A percentile compares a stretch with the other conserved stretches of the same genome.
Evolutionary conservation across 2,113 vertebrate species (phyloP).

Genomic region (Epinephelus fuscoguttatus): DNA sequence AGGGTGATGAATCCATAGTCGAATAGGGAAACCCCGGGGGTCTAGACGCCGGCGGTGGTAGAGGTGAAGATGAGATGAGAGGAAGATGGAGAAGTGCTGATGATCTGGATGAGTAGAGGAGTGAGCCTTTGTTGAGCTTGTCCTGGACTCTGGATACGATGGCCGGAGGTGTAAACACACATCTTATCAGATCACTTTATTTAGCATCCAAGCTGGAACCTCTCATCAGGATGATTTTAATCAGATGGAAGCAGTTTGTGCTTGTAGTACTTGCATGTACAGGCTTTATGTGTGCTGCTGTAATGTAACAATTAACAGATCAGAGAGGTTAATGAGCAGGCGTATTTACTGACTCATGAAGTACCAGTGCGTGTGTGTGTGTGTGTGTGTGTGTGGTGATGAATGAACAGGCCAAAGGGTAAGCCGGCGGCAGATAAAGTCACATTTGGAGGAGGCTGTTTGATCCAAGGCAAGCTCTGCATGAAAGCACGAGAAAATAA

Average conservation of each 20-base stretch:
- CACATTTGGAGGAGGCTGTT: constrained; percentile 29
- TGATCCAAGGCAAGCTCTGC: constrained; percentile 45
- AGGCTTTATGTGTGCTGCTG: neutral
- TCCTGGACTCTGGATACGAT: too few relatives aligned
- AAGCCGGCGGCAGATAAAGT: constrained; percentile 24
- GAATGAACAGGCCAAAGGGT: constrained; percentile 23
- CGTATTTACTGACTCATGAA: constrained; percentile 16
- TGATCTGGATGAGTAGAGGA: too few relatives aligned
- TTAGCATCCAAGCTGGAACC: too few relatives aligned
- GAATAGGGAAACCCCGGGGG: too few relatives aligned
- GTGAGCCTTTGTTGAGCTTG: too few relatives aligned
- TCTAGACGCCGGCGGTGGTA: too few relatives aligned
- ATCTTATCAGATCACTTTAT: too few relatives aligned
- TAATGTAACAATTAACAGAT: neutral
- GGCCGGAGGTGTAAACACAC: too few relatives aligned
- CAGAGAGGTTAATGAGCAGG: constrained; percentile 1
- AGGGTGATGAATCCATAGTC: too few relatives aligned
- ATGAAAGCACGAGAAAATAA: constrained; percentile 33
- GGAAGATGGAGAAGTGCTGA: too few relatives aligned
- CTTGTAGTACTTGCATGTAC: neutral
- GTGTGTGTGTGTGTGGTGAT: neutral
- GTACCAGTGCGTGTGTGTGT: neutral
- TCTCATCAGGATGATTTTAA: too few relatives aligned
- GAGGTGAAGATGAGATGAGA: too few relatives aligned
- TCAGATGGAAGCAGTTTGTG: neutral